Evolutionary conservation across 2,113 vertebrate species (phyloP), one percentile per base, ranked within the genome.

Genomic region (Noturus placidus): DNA sequence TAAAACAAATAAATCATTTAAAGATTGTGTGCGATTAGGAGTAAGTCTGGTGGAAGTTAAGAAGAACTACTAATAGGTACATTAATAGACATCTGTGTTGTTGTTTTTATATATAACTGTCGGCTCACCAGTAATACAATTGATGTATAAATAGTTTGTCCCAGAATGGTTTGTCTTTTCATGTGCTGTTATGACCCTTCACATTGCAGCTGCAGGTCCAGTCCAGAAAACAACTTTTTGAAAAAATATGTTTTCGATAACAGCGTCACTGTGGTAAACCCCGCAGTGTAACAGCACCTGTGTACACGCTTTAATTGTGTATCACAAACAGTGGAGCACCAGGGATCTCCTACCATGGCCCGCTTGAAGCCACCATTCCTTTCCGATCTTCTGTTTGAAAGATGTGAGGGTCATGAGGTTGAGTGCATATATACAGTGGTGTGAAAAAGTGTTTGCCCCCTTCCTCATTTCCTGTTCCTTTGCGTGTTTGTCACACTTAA

Each of bases 271-370:
- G 46, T 42, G 56, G 30, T 79, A 52, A 65, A 13, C 46, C 59
- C 59, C 22, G 20, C 57, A 52, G 74, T 69, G 78, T 56, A 59
- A 19, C 65, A 72, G 81, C 89, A 87, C 74, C 89, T 90, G 89
- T 67, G 85, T 87, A 88, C 87, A 88, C 84, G 61, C 59, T 77
- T 77, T 30, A 19, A n/a, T 8, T 74, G 85, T 76, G 22, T 50
- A 74, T 27, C 33, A 17, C 65, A 77, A 84, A 84, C 50, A 85
- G 81, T 30, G 46, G 17, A 13, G 27, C 87, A 35, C 59, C 4
- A 70, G 89, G 84, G 46, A 63, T 67, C 77, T 86, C 27, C 78
- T 54, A n/a, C 19, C 46, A 13, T 10, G 52, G 79, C 10, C 56
- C 79, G 50, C 80, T 50, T 54, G 25, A 74, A 59, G n/a, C 67